Base-by-base conservation (phyloP, 1,140 invertebrate species). In the Lasioglossum albipes region DNA sequence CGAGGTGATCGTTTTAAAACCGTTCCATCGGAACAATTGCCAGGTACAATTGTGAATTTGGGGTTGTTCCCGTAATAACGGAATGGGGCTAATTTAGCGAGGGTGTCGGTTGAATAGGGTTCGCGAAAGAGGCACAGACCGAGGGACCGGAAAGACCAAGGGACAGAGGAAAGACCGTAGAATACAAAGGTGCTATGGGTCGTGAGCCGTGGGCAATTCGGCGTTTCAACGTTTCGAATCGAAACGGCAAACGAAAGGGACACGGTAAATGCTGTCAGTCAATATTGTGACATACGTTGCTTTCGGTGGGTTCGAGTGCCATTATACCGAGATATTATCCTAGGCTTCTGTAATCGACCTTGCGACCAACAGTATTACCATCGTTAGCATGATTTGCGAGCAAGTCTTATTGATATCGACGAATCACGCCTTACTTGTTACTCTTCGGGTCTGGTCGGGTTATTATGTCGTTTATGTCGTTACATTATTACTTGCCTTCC, bases 221-320 rank as follows among this genome's bases (percentile, higher is more conserved):
- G 79, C 78, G 42, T 70, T 54, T 67, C 61, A 4, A 77, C 36
- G 36, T 36, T 36, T 36, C 36, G n/a, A 16, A 16, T 7, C 9
- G 20, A 52, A 52, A 52, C 3, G 59, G 66, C 41, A 27, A 66
- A 22, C 42, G 42, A 70, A 83, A 70, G 36, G 65, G 59, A 67
- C 64, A 66, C n/a, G 20, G 52, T 52, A n/a, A 74, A 20, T 10
- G 45, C 16, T 80, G 27, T 54, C 42, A 66, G 85, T 86, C 85
- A 88, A 88, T 88, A 87, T 88, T 88, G 75, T 88, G 84, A 88
- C 85, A 88, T 10, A 69, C 57, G 9, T 72, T 72, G 45, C 64
- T 27, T 69, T 59, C 36, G 31, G 49, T 72, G 69, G 61, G 54
- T 52, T 22, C 52, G 16, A 18, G 22, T 75, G 54, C 69, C 68